Evolutionary conservation across 1,140 invertebrate genomes (phyloP).

Genomic region (Tetramorium simillimum): DNA sequence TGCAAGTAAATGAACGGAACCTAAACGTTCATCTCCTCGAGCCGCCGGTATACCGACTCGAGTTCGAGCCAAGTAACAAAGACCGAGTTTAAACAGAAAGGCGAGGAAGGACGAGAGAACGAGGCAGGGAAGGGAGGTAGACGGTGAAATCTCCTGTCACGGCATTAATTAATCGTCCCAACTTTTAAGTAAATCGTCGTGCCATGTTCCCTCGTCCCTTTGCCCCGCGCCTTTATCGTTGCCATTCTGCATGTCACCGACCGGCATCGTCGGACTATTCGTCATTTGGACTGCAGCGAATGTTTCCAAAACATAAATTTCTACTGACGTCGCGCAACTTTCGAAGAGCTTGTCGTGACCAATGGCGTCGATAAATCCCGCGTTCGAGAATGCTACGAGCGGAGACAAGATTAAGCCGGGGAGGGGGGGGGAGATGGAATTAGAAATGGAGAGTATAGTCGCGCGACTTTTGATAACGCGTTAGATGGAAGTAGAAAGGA

Average conservation of each 20-base stretch:
- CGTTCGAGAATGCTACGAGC: conserved; percentile 17
- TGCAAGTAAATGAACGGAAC: conserved; percentile 71
- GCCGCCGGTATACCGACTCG: neutral
- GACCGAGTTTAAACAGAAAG: conserved; percentile 61
- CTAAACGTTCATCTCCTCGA: conserved; percentile 62
- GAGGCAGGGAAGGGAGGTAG: conserved; percentile 16
- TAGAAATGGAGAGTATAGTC: neutral
- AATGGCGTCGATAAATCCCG: conserved; percentile 13
- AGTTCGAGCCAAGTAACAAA: conserved; percentile 62
- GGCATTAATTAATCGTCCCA: conserved; percentile 80
- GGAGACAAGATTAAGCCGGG: conserved; percentile 35
- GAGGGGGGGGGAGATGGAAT: neutral
- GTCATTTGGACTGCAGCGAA: conserved; percentile 49
- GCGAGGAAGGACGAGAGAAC: conserved; percentile 29
- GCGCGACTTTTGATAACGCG: neutral
- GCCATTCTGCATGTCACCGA: conserved; percentile 57
- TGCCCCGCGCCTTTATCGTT: conserved; percentile 31
- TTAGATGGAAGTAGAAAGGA: neutral
- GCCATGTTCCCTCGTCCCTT: neutral
- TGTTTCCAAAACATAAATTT: conserved; percentile 67
- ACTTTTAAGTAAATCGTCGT: conserved; percentile 78
- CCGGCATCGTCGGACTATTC: conserved; percentile 58
- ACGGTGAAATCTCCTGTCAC: conserved; percentile 51
- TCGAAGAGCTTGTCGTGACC: conserved; percentile 15
- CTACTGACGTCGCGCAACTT: conserved; percentile 51